Evolutionary conservation across 2,888 invertebrate species (phyloP).

Genomic region (Eilema depressum): DNA sequence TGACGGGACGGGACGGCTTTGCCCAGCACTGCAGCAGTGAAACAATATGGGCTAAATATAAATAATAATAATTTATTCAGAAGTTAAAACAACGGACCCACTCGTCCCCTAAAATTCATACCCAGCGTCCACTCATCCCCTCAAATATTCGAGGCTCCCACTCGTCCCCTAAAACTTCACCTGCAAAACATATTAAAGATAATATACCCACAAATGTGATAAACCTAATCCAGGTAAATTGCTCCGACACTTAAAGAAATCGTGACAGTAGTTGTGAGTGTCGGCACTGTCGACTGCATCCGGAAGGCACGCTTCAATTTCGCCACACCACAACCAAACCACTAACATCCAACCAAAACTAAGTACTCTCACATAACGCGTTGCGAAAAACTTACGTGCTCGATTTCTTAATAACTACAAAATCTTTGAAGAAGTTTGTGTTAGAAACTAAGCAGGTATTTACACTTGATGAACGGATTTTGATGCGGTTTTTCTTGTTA

Average conservation of each 20-base stretch:
- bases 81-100: too few species aligned
- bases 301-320: conserved; percentile 5
- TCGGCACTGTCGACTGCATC: background rate
- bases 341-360: conserved; percentile 10
- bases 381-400: conserved; percentile 29
- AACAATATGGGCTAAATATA: too few species aligned
- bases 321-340: conserved; percentile 4
- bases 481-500: too few species aligned
- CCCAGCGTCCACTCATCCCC: too few species aligned
- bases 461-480: conserved; percentile 3
- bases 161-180: background rate
- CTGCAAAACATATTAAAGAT: background rate
- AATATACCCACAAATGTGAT: background rate
- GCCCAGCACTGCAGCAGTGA: too few species aligned
- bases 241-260: background rate
- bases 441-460: conserved; percentile 1
- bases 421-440: conserved; percentile 14
- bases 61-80: too few species aligned
- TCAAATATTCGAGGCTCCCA: too few species aligned
- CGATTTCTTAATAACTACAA: conserved; percentile 26
- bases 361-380: conserved; percentile 13
- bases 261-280: background rate
- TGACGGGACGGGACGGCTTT: too few species aligned
- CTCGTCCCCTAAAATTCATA: too few species aligned
- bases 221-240: background rate